phyloP scores from a whole-genome alignment of 2,888 invertebrate species.

The Troides helena region DNA sequence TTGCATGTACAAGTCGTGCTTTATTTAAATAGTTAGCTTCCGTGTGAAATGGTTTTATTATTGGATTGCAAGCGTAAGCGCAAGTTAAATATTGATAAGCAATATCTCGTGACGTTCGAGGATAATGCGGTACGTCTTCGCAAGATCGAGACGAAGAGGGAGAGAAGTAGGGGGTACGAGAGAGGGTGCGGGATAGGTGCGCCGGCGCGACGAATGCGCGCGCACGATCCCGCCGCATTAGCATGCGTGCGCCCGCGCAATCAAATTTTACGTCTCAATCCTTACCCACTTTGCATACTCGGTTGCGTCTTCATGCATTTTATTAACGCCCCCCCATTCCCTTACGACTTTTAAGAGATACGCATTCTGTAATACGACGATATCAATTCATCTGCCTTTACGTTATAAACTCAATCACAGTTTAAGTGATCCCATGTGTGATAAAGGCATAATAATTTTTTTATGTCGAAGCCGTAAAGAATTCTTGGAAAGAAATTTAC shows the following conservation, averaged over 20 bases:
- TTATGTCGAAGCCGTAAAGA: neutral
- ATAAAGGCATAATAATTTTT: neutral
- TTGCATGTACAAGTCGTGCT: no score
- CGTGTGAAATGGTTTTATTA: neutral
- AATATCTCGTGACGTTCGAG: constrained; percentile 8
- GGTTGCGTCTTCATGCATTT: constrained; percentile 18
- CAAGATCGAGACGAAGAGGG: neutral
- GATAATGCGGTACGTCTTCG: constrained; percentile 16
- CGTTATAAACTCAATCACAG: constrained; percentile 1
- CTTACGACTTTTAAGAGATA: neutral
- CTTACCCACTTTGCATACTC: constrained; percentile 19
- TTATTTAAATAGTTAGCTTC: no score
- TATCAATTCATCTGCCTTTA: neutral
- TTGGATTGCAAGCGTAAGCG: constrained; percentile 3
- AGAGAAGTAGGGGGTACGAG: no score
- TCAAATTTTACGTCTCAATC: constrained; percentile 35
- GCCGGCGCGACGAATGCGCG: constrained; percentile 29
- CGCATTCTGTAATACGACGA: neutral
- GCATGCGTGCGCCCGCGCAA: constrained; percentile 30
- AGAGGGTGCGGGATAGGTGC: neutral
- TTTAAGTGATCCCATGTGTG: neutral
- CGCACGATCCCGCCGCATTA: constrained; percentile 27
- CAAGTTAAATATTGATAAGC: constrained; percentile 22
- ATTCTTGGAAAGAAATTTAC: neutral
- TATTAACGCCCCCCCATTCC: constrained; percentile 6